phyloP scores from a whole-genome alignment of 2,888 invertebrate genomes.

The Callinectes sapidus region DNA sequence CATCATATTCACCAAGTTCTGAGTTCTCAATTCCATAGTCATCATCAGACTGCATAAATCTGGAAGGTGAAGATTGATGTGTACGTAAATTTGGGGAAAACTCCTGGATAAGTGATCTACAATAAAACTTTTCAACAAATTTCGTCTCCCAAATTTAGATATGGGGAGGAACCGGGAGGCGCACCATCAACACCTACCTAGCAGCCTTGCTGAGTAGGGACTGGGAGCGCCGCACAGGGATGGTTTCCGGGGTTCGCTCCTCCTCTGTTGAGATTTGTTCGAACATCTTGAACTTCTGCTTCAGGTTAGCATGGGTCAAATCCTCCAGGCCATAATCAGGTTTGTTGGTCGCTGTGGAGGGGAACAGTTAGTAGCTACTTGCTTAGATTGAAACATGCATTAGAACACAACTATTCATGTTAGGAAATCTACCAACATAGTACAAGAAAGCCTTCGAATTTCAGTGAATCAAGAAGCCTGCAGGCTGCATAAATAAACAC shows the following conservation, averaged over 20 bases:
- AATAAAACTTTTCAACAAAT: too few species aligned
- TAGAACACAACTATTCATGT: not conserved
- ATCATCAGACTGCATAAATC: constrained; percentile 87
- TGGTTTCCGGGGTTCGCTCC: constrained; percentile 78
- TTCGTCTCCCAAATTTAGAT: too few species aligned
- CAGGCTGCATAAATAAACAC: not conserved
- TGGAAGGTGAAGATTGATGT: constrained; percentile 74
- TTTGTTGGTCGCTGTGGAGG: constrained; percentile 85
- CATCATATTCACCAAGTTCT: constrained; percentile 78
- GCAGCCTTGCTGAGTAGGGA: constrained; percentile 88
- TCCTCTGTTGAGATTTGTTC: constrained; percentile 80
- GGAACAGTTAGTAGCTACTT: not conserved
- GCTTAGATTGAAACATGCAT: not conserved
- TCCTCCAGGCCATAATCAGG: constrained; percentile 90
- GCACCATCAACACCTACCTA: too few species aligned
- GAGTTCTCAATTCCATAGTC: constrained; percentile 83
- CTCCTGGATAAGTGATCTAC: too few species aligned
- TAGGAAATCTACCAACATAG: not conserved
- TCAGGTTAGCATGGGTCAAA: constrained; percentile 87
- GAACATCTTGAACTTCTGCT: constrained; percentile 90
- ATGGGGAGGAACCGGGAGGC: too few species aligned
- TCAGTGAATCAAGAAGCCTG: not conserved
- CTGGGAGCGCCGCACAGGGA: constrained; percentile 82
- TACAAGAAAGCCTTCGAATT: not conserved
- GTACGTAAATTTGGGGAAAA: too few species aligned